phyloP scores from a whole-genome alignment of 2,888 invertebrate genomes.

The Anorthoa munda region DNA sequence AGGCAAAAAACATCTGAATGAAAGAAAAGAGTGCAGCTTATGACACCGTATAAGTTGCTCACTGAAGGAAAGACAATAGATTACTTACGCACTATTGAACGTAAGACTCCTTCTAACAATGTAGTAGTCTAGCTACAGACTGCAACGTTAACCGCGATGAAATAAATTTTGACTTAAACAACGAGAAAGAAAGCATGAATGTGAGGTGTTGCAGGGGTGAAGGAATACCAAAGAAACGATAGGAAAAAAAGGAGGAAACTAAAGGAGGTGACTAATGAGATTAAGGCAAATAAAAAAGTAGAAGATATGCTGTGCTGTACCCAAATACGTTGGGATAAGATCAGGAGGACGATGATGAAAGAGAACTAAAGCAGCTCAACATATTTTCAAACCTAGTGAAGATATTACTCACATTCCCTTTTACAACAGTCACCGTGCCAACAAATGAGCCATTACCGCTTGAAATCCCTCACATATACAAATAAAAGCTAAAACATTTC shows the following conservation, averaged over 20 bases:
- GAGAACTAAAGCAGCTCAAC: background rate
- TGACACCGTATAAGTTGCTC: constrained; percentile 57
- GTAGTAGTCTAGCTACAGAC: constrained; percentile 4
- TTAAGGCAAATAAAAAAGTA: background rate
- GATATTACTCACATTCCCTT: constrained; percentile 37
- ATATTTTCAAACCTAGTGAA: background rate
- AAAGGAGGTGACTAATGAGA: background rate
- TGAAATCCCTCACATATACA: constrained; percentile 54
- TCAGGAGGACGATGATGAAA: background rate
- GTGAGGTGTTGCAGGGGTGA: background rate
- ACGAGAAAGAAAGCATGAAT: background rate
- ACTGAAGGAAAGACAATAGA: constrained; percentile 47
- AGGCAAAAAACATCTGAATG: constrained; percentile 40
- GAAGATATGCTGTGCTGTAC: background rate
- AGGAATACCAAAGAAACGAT: background rate
- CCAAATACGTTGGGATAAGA: background rate
- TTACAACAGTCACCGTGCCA: constrained; percentile 52
- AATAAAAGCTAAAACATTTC: constrained; percentile 63
- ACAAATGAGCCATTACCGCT: constrained; percentile 29
- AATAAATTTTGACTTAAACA: constrained; percentile 9
- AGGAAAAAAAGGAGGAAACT: background rate
- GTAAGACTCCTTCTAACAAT: constrained; percentile 27
- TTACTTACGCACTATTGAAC: constrained; percentile 55
- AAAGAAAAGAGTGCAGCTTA: constrained; percentile 47
- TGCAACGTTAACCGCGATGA: background rate